Base-by-base conservation (phyloP, 2,888 invertebrate species). In the Lasioglossum calceatum region DNA sequence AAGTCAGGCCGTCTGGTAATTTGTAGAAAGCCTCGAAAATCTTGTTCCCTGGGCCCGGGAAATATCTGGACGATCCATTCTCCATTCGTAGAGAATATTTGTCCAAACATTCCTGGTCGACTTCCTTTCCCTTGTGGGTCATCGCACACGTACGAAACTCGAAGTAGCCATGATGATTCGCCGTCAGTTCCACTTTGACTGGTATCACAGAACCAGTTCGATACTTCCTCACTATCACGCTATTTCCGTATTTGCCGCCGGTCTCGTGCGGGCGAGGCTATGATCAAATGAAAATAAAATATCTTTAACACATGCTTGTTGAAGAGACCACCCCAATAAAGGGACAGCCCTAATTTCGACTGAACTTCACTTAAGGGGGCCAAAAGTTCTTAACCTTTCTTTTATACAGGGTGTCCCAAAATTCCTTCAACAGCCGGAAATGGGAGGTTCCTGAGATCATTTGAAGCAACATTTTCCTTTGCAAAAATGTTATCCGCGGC, bases 151-250 rank as follows among this genome's bases (percentile, higher is more conserved):
- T 93, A 85, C 98, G 96, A 95, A 98, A 98, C 94, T 98, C 98
- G 93, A 98, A 98, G 95, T 97, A 98, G 3, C 98, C 98, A 93
- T 97, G 96, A 95, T 98, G 98, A 93, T 97, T 98, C 50, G 98
- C 98, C 0, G 98, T 98, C n/a, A 98, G 94, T 94, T 98, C 98
- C 0, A 98, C 97, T 86, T 97, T 97, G 81, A 98, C 97, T 19
- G 97, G 97, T 87, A 98, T 97, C 64, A 96, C 95, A 70, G 97
- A 96, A 79, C 97, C 97, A 0, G 97, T 97, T 36, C 96, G 96
- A 94, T 98, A 98, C 92, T 96, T 97, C n/a, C 98, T 96, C 0
- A 98, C 98, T 84, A 98, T 97, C 72, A 98, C 96, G 0, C 98
- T 98, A 93, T 97, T 97, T 8, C 98, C 98, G 95, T 98, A 98